Percentiles rank a stretch among this genome's conserved stretches.
Evolutionary conservation across 2,888 invertebrate genomes (phyloP).

Genomic region (Eilema sororculum): DNA sequence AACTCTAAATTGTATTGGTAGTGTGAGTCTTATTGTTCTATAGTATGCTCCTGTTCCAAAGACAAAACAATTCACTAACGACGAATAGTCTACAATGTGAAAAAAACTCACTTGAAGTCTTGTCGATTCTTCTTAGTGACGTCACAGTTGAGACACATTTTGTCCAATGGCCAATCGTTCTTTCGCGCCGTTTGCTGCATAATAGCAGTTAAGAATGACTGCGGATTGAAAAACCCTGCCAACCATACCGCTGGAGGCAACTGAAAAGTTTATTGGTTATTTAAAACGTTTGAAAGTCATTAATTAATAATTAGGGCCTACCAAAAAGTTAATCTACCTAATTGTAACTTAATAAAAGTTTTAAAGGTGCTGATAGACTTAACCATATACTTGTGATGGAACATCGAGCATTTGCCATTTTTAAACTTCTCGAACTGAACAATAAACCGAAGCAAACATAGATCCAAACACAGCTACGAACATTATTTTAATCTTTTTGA

Average conservation of each 20-base stretch:
- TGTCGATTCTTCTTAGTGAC: conserved; percentile 96
- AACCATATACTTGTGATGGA: no score
- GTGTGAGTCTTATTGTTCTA: no score
- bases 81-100: not conserved
- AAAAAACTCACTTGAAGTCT: conserved; percentile 90
- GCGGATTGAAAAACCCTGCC: conserved; percentile 98
- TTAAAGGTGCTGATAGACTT: no score
- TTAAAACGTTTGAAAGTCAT: not conserved
- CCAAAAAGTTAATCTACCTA: no score
- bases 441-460: no score
- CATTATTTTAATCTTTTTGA: no score
- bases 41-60: not conserved
- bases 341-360: not conserved
- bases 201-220: conserved; percentile 98
- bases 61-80: not conserved
- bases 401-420: no score
- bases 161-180: conserved; percentile 98
- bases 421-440: no score
- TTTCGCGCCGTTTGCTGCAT: conserved; percentile 99
- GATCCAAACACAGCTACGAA: no score
- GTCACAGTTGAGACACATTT: conserved; percentile 98
- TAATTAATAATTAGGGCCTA: not conserved
- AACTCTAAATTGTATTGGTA: no score
- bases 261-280: conserved; percentile 59
- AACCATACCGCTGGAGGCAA: conserved; percentile 96